Percentiles rank a stretch among this genome's conserved stretches.
Conservation (phyloP, 2,113 vertebrate species). For the Falco punctatus region DNA sequence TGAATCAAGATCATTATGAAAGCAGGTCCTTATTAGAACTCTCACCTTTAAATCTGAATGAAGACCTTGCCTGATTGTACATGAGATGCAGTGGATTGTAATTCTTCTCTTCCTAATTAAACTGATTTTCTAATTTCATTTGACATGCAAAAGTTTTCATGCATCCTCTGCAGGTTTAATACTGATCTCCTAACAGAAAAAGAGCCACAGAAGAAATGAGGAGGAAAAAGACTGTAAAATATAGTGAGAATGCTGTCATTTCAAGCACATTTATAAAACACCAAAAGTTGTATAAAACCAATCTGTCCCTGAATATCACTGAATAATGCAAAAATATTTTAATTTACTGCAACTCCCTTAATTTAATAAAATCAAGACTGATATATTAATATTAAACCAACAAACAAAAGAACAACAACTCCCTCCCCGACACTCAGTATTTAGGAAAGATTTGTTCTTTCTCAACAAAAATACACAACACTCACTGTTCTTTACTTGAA, state of each 20-base stretch:
- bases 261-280: neutral
- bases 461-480: neutral
- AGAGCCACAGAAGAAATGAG: neutral
- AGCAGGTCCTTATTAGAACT: neutral
- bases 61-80: conserved; percentile 46
- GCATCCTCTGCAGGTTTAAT: neutral
- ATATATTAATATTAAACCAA: neutral
- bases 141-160: conserved; percentile 35
- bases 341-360: neutral
- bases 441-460: neutral
- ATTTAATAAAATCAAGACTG: neutral
- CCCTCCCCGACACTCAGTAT: neutral
- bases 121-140: conserved; percentile 48
- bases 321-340: neutral
- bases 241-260: neutral
- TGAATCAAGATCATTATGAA: neutral
- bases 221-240: neutral
- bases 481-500: neutral
- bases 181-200: neutral
- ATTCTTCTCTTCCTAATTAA: conserved; percentile 37
- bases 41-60: conserved; percentile 30
- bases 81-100: neutral
- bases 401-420: neutral
- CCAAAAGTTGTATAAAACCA: neutral
- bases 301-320: neutral